Evolutionary conservation across 2,797 vertebrate genomes (phyloP), one percentile per base, ranked within the genome.

Genomic region (Pygocentrus nattereri): DNA sequence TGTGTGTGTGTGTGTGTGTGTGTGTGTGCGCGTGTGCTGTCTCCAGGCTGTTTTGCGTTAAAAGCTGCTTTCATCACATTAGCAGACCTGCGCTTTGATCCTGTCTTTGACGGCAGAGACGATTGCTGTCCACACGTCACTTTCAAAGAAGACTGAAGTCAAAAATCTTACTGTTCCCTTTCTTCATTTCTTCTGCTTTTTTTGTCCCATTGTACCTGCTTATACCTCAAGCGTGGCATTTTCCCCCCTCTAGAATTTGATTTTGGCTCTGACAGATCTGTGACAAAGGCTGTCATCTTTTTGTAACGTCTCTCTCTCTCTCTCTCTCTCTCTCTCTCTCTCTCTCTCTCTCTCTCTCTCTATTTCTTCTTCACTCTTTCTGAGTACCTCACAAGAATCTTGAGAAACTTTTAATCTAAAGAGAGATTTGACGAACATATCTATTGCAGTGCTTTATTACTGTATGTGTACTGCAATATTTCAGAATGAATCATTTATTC

Each of bases 21-120:
- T n/a, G 19, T 54, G 27, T 54, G 47, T 54, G 30, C 54, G 19
- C 72, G 10, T 72, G 69, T 72, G 47, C 23, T 69, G n/a, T 27
- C 25, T 0, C 47, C 47, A 8, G 47, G 13, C 69, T n/a, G 25
- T 31, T 21, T 52, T 71, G 47, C 31, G 62, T 71, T 71, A 71
- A 71, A 71, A 71, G 69, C 47, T 52, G 69, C 49, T 72, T 72
- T 72, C 49, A 72, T 72, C 70, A 72, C 70, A 34, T 72, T 72
- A 72, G 49, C 49, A 15, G 50, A 10, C 3, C 50, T 12, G 5
- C 11, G 19, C 70, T 72, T 72, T 34, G 49, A 72, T 72, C 49
- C 19, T 54, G 25, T 13, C 27, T 31, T 54, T 72, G 50, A 54
- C n/a, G 31, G 21, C 21, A 6, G 18, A 27, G 34, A 54, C 0